Conservation (phyloP, 2,888 invertebrate species). For the Stenoptilia bipunctidactyla region DNA sequence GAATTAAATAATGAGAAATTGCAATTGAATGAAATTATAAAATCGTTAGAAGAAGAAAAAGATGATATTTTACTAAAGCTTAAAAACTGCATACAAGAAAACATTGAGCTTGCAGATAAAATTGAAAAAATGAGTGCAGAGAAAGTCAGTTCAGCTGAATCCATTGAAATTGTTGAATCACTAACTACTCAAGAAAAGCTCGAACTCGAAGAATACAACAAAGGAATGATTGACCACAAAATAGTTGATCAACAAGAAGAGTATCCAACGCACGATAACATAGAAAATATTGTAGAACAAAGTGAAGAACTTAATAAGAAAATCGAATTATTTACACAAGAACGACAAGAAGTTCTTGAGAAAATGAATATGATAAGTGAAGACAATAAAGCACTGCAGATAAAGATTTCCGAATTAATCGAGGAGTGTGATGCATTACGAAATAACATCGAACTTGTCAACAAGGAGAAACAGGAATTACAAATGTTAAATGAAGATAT, state of each 20-base stretch:
- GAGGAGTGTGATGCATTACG: slow-evolving; percentile 61
- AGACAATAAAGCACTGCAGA: slow-evolving; percentile 71
- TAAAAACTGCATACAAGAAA: slow-evolving; percentile 78
- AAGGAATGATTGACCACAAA: slow-evolving; percentile 46
- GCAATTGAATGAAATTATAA: slow-evolving; percentile 66
- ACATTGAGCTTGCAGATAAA: slow-evolving; percentile 80
- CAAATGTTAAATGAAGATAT: slow-evolving; percentile 40
- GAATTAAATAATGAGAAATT: slow-evolving; percentile 63
- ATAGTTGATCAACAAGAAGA: slow-evolving; percentile 24
- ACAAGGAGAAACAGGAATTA: slow-evolving; percentile 51
- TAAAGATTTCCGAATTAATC: slow-evolving; percentile 61
- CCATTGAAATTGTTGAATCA: slow-evolving; percentile 81
- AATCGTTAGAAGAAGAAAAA: slow-evolving; percentile 71
- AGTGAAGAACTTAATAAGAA: slow-evolving; percentile 75
- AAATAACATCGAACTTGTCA: slow-evolving; percentile 47
- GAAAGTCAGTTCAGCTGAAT: slow-evolving; percentile 81
- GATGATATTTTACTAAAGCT: slow-evolving; percentile 72
- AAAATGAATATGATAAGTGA: slow-evolving; percentile 74
- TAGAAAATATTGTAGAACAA: slow-evolving; percentile 73
- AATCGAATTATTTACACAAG: slow-evolving; percentile 77
- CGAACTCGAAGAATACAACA: slow-evolving; percentile 77
- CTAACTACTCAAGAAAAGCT: slow-evolving; percentile 78
- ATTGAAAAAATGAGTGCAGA: slow-evolving; percentile 79
- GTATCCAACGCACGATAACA: slow-evolving; percentile 40
- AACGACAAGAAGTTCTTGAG: slow-evolving; percentile 77